These are phyloP conservation scores for Phataginus tricuspis DNA, from an alignment of 2,797 vertebrate genomes.

Conservation along the genomic window DNA sequence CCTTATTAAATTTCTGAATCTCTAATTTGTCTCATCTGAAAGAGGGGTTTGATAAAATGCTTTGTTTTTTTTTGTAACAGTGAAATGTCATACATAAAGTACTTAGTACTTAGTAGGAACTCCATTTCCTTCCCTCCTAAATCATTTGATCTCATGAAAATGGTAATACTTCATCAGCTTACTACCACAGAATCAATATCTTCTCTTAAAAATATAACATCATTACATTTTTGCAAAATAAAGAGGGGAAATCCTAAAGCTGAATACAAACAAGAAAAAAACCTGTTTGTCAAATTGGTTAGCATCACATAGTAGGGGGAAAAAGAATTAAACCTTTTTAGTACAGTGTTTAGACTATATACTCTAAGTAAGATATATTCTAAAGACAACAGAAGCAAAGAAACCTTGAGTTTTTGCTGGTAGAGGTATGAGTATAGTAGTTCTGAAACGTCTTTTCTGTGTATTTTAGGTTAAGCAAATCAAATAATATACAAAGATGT, in stretches of 20 bases:
- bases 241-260: neutral
- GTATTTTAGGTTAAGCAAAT: conserved; percentile 41
- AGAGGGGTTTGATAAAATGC: neutral
- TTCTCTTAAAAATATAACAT: conserved; percentile 41
- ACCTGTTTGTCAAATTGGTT: neutral
- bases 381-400: conserved; percentile 13
- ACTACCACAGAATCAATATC: neutral
- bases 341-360: neutral
- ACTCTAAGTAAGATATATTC: neutral
- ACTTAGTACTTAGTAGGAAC: neutral
- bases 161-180: neutral
- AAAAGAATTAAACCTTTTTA: neutral
- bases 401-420: neutral
- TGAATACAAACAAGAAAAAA: neutral
- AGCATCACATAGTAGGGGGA: neutral
- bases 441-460: neutral
- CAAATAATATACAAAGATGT: neutral
- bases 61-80: neutral
- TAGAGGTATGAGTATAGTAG: neutral
- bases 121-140: neutral
- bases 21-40: neutral
- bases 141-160: neutral
- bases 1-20: neutral
- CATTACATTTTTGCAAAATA: conserved; percentile 11
- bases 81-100: neutral